A percentile compares a stretch with the other conserved stretches of the same genome.
Evolutionary conservation across 2,888 invertebrate genomes (phyloP).

Genomic region (Aphodius granarius): DNA sequence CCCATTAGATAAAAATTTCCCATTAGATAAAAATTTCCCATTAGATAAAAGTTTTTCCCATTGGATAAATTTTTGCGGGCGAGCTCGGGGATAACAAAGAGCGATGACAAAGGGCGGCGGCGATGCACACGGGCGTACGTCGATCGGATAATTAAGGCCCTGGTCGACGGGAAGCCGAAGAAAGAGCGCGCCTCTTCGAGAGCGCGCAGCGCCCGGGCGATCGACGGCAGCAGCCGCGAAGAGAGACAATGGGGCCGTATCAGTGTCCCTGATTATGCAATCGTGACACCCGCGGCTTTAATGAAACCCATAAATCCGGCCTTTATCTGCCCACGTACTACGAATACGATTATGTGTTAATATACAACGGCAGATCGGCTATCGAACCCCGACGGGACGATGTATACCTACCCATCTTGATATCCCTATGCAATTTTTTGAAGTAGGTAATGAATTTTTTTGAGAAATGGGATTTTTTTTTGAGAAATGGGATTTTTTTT

Average conservation of each 20-base stretch:
- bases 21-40: not conserved
- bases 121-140: not conserved
- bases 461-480: not conserved
- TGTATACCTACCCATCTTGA: not conserved
- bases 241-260: constrained; percentile 15
- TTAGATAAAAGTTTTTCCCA: not conserved
- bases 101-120: not conserved
- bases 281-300: constrained; percentile 29
- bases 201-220: not conserved
- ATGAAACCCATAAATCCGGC: constrained; percentile 37
- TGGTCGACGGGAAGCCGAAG: not conserved
- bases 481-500: not conserved
- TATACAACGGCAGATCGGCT: constrained; percentile 37
- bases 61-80: not conserved
- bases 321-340: constrained; percentile 34
- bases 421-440: not conserved
- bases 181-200: not conserved
- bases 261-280: constrained; percentile 21
- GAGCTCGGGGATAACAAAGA: not conserved
- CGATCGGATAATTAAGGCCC: not conserved
- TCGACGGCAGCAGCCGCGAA: not conserved
- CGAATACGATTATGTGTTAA: constrained; percentile 42
- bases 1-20: not conserved
- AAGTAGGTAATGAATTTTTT: not conserved
- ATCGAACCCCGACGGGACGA: constrained; percentile 14